A percentile compares a stretch with the other conserved stretches of the same genome.
Conservation (phyloP, 2,888 invertebrate species). For the Zelleria hepariella region DNA sequence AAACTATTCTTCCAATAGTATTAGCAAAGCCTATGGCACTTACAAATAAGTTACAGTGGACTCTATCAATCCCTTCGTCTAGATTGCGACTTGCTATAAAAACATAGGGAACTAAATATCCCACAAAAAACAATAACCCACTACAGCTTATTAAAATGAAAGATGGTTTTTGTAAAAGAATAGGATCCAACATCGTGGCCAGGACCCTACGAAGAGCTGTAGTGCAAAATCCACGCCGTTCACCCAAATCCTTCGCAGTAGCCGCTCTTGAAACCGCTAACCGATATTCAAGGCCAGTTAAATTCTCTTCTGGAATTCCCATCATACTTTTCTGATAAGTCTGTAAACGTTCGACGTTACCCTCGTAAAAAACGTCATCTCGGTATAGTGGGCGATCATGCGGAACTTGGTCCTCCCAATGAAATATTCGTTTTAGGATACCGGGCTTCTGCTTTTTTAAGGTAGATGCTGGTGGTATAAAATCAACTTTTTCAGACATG, state of each 20-base stretch:
- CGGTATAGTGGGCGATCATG: constrained; percentile 57
- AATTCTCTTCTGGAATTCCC: constrained; percentile 26
- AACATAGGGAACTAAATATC: constrained; percentile 51
- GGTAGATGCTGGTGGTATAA: neutral
- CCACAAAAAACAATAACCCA: constrained; percentile 41
- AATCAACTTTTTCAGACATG: constrained; percentile 21
- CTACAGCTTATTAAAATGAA: constrained; percentile 38
- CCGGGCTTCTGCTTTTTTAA: neutral
- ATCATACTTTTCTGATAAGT: constrained; percentile 51
- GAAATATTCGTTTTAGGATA: constrained; percentile 22
- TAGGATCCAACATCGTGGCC: constrained; percentile 60
- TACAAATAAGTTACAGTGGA: constrained; percentile 43
- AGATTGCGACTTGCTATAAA: constrained; percentile 44
- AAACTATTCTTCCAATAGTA: constrained; percentile 36
- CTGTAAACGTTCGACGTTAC: constrained; percentile 43
- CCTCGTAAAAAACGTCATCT: constrained; percentile 58
- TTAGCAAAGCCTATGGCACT: constrained; percentile 49
- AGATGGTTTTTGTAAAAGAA: constrained; percentile 38
- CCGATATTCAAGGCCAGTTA: constrained; percentile 59
- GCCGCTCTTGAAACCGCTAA: constrained; percentile 57
- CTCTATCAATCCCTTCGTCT: constrained; percentile 31
- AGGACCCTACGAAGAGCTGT: constrained; percentile 52
- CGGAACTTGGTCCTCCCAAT: constrained; percentile 50
- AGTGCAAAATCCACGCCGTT: constrained; percentile 49
- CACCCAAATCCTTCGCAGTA: constrained; percentile 43